Percentiles rank a stretch among this genome's conserved stretches.
These are phyloP conservation scores for Austrolebias charrua DNA, from an alignment of 2,797 vertebrate species.

Conservation along the genomic window DNA sequence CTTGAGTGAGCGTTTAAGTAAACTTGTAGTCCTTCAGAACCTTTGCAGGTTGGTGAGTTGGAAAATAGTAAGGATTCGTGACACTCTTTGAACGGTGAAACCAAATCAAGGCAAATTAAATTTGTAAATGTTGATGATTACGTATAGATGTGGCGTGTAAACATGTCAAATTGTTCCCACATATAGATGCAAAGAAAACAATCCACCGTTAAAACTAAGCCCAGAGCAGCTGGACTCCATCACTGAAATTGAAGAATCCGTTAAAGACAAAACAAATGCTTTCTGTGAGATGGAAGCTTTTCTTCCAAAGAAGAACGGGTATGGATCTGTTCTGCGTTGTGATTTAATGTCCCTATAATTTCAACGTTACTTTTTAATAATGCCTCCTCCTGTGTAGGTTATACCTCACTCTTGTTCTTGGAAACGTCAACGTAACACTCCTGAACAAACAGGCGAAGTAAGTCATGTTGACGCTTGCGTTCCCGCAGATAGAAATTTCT, in stretches of 20 bases:
- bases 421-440: slow-evolving; percentile 81
- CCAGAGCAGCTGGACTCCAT: slow-evolving; percentile 68
- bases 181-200: slow-evolving; percentile 80
- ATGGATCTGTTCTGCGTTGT: background rate
- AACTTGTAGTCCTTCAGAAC: too few relatives aligned
- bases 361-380: background rate
- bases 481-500: background rate
- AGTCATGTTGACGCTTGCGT: slow-evolving; percentile 12
- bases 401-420: slow-evolving; percentile 86
- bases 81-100: too few relatives aligned
- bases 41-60: too few relatives aligned
- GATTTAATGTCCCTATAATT: background rate
- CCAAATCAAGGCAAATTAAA: too few relatives aligned
- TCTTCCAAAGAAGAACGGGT: slow-evolving; percentile 95
- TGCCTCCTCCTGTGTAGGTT: slow-evolving; percentile 75
- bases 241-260: slow-evolving; percentile 80
- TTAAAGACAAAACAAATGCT: slow-evolving; percentile 81
- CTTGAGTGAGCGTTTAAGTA: too few relatives aligned
- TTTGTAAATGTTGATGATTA: background rate
- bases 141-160: background rate
- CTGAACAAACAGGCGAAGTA: slow-evolving; percentile 82
- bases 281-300: slow-evolving; percentile 98
- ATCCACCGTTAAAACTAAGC: slow-evolving; percentile 13
- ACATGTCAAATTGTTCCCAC: background rate
- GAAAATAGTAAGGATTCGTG: too few relatives aligned